Conservation (phyloP, 2,797 vertebrate species). For the Hybognathus amarus region DNA sequence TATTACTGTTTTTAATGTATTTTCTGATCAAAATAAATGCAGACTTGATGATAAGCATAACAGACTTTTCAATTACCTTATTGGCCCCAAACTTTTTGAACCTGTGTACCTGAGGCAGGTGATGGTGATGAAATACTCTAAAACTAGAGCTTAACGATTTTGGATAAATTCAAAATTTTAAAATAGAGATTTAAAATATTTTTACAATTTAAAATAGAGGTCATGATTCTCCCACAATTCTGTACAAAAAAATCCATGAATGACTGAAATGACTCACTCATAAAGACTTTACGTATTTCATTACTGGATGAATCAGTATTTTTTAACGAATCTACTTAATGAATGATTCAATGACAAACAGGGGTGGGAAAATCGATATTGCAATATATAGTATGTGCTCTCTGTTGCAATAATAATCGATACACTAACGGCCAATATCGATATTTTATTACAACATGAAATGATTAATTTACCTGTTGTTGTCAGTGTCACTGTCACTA, state of each 20-base stretch:
- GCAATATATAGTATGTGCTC: too few relatives aligned
- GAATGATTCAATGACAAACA: neutral
- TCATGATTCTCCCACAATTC: neutral
- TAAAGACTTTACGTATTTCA: neutral
- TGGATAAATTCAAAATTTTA: neutral
- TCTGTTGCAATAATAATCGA: too few relatives aligned
- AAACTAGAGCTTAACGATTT: neutral
- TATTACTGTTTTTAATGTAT: neutral
- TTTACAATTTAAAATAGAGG: neutral
- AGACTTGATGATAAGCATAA: neutral
- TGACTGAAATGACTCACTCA: neutral
- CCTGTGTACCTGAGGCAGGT: too few relatives aligned
- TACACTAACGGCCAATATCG: too few relatives aligned
- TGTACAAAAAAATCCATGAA: neutral
- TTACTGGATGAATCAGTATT: neutral
- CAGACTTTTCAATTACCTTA: neutral
- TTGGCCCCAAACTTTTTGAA: neutral
- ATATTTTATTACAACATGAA: too few relatives aligned
- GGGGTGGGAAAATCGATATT: too few relatives aligned
- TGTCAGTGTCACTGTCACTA: too few relatives aligned
- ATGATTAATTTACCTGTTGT: too few relatives aligned
- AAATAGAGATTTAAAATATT: too few relatives aligned
- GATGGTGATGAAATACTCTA: neutral
- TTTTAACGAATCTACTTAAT: neutral
- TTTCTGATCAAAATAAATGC: neutral